Base-by-base conservation (phyloP, 1,140 invertebrate species). In the Euborellia annulipes region DNA sequence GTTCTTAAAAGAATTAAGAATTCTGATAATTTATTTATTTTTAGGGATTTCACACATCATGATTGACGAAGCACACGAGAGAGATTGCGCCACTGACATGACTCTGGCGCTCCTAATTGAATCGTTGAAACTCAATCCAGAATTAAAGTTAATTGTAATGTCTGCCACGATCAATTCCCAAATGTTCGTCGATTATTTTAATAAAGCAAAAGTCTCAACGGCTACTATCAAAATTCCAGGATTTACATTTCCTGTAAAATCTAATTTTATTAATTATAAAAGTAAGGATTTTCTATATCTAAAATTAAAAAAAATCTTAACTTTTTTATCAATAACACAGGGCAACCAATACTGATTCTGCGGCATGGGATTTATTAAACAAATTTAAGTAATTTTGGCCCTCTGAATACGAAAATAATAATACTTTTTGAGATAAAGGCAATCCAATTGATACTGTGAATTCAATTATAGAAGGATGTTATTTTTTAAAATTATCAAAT, bases 161-260 rank as follows among this genome's bases (percentile, higher is more conserved):
- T 91, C 86, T 22, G 88, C 88, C 0, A 91, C 87, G 8, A 72
- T 92, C 51, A 76, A 90, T 58, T 64, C 72, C 27, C 62, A 75
- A 21, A 63, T 76, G 36, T 86, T 91, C 59, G 67, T 76, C 22
- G 55, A 73, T 8, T 94, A 88, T 55, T 92, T 91, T 59, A 54
- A 57, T 34, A 51, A 68, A 42, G 59, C 64, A 14, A 54, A 58
- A 6, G 4, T 27, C 4, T 6, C 23, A 27, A 27, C 23, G 23
- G 23, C 23, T 0, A 38, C 57, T 7, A 51, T 73, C 4, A 53
- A 64, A 19, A 50, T 74, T 3, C 63, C 64, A 46, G 77, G 76
- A 7, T 65, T 60, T 52, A 62, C 68, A 1, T 70, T 67, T 60
- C 70, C 75, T 2, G 75, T 80, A 1, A 54, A 72, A 48, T 63